Percentiles rank a stretch among this genome's conserved stretches.
phyloP scores from a whole-genome alignment of 2,113 vertebrate species.

The Zapornia atra region DNA sequence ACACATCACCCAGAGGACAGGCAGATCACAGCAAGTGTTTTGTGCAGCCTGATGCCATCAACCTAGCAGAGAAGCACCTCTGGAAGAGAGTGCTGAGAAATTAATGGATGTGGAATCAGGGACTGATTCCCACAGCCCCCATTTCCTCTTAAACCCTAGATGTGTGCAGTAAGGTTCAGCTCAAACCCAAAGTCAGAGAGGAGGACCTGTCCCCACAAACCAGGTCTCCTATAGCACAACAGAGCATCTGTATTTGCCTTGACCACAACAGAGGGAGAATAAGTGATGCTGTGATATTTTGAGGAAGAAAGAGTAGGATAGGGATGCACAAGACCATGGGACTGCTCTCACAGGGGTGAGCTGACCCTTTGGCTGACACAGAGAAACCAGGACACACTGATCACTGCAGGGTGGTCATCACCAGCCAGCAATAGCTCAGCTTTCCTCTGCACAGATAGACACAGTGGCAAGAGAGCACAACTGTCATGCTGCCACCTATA shows the following conservation, averaged over 20 bases:
- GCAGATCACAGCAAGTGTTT: background rate
- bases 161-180: background rate
- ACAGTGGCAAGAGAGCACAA: background rate
- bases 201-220: background rate
- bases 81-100: background rate
- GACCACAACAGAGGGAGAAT: background rate
- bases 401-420: background rate
- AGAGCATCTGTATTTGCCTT: background rate
- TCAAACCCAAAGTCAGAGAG: background rate
- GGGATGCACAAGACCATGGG: background rate
- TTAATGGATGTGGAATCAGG: background rate
- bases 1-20: background rate
- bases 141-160: background rate
- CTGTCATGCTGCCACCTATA: background rate
- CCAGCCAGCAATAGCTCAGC: background rate
- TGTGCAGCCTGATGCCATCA: background rate
- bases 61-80: background rate
- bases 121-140: background rate
- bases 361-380: background rate
- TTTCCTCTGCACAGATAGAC: background rate
- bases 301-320: background rate
- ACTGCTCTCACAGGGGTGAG: background rate
- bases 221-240: background rate
- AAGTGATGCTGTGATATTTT: background rate
- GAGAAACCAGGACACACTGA: rapidly evolving